These are phyloP conservation scores for Butorides virescens DNA, from an alignment of 2,113 vertebrate genomes.

Conservation along the genomic window DNA sequence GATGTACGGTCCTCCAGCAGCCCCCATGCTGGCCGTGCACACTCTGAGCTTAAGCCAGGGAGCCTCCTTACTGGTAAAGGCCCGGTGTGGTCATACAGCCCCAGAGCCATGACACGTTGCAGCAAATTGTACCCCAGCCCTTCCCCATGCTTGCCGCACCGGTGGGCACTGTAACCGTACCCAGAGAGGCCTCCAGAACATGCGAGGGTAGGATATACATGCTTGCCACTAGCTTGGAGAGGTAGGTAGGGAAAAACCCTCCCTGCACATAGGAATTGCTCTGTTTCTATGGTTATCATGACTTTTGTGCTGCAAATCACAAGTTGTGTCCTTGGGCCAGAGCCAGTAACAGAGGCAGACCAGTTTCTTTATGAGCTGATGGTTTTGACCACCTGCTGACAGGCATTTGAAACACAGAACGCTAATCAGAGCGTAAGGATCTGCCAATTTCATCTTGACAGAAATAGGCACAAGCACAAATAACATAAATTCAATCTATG, in stretches of 20 bases:
- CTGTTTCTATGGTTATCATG: background rate
- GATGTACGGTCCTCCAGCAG: background rate
- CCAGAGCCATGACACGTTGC: background rate
- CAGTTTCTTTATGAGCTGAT: background rate
- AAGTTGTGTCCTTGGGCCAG: background rate
- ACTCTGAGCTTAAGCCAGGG: background rate
- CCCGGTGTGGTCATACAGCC: background rate
- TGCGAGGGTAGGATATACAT: background rate
- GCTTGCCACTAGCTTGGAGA: background rate
- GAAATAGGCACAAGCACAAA: background rate
- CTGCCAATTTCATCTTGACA: background rate
- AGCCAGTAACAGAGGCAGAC: background rate
- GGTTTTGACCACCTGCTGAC: background rate
- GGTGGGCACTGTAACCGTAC: too few species aligned
- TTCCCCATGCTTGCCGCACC: background rate
- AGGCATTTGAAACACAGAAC: background rate
- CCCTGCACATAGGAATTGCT: background rate
- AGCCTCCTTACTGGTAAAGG: background rate
- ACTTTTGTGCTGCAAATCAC: background rate
- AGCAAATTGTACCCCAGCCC: background rate
- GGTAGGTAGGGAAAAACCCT: background rate
- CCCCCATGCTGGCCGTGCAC: accelerated
- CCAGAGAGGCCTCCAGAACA: background rate
- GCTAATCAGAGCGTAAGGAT: background rate
- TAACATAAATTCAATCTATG: background rate